Conservation (phyloP, 1,140 invertebrate genomes). For the Zophobas morio region DNA sequence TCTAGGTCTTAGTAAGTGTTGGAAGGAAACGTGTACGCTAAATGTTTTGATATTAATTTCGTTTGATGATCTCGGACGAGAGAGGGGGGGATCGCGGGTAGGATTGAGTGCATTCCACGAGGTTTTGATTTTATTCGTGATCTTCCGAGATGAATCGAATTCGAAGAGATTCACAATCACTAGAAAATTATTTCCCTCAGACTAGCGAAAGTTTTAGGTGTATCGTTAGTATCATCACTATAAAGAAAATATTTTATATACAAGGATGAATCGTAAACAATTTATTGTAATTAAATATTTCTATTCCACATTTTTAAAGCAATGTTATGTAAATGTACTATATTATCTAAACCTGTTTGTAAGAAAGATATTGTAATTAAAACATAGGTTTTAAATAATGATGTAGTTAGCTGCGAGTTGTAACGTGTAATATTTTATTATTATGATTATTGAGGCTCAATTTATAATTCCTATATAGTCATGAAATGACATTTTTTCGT, state of each 20-base stretch:
- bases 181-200: slow-evolving; percentile 9
- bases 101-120: neutral
- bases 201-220: slow-evolving; percentile 17
- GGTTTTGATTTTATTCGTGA: neutral
- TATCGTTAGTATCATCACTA: slow-evolving; percentile 29
- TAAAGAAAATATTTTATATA: slow-evolving; percentile 37
- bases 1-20: slow-evolving; percentile 21
- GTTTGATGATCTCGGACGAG: neutral
- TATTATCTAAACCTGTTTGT: slow-evolving; percentile 40
- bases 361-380: slow-evolving; percentile 34
- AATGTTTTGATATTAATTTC: slow-evolving; percentile 9
- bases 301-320: slow-evolving; percentile 39
- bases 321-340: slow-evolving; percentile 37
- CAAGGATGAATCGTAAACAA: slow-evolving; percentile 37
- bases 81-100: neutral
- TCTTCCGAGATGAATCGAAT: slow-evolving; percentile 5
- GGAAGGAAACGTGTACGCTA: neutral
- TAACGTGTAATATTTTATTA: slow-evolving; percentile 34
- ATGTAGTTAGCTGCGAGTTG: slow-evolving; percentile 39
- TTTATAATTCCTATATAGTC: slow-evolving; percentile 42
- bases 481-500: slow-evolving; percentile 31
- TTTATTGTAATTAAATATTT: slow-evolving; percentile 35
- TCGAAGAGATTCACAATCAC: slow-evolving; percentile 17
- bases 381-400: slow-evolving; percentile 29
- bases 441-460: slow-evolving; percentile 36